Base-by-base conservation (phyloP, 30 jellyfish, hydroid and myxozoan genomes). In the Cassiopea xamachana region DNA sequence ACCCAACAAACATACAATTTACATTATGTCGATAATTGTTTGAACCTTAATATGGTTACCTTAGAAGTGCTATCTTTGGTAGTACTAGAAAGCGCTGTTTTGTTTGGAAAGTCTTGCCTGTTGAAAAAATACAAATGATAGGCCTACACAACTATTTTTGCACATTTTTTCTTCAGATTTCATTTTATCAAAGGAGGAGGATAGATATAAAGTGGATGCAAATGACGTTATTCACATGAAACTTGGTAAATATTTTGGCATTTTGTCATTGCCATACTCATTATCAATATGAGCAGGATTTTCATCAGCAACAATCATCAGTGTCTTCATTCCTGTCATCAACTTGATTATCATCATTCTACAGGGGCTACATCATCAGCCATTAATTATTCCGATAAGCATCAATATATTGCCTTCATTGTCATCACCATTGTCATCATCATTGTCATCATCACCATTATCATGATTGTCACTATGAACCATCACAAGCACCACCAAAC, bases 161-260 rank as follows among this genome's bases (percentile, higher is more conserved):
- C 69, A 14, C 14, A 59, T 59, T 59, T 59, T 59, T 59, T 18
- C 39, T 71, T 71, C 72, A 90, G 97, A 83, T 39, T 82, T 83
- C 7, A 78, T 90, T 12, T 90, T 90, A 62, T 82, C 89, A 82
- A 77, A 83, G 47, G 88, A 80, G 46, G 98, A 82, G 64, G 99
- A 96, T 70, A 83, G 90, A 59, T 96, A 81, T 83, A 96, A 90
- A 84, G 86, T 92, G 58, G 91, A 75, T 64, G 94, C 98, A 19
- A 96, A 96, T 89, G 95, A 88, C 7, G 99, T 97, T 27, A 69
- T 92, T 72, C 83, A 84, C 88, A 77, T 96, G 86, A 96, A 96
- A 77, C 92, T 96, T 46, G 99, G 99, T 96, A 82, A 14, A 2
- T 19, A 71, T 71, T 2, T 43, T 17, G 15, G 51, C 80, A 9